phyloP scores from a whole-genome alignment of 2,888 invertebrate species.

The Pecten maximus region DNA sequence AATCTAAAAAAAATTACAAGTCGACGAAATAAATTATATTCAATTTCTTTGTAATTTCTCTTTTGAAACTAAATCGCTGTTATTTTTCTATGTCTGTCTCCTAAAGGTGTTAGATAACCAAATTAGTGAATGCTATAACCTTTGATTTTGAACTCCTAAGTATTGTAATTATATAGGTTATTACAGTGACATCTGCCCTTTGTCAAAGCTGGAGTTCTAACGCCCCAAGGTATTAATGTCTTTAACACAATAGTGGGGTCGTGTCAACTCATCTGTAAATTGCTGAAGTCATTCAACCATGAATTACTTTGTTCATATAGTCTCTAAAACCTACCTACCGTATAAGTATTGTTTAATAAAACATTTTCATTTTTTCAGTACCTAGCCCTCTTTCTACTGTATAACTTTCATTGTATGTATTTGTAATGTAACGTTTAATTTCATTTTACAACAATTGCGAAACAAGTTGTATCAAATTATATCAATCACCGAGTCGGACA shows the following conservation, averaged over 20 bases:
- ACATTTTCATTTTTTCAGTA: no score
- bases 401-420: no score
- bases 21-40: no score
- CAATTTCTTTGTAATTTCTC: not conserved
- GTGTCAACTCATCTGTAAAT: not conserved
- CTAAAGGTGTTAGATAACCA: not conserved
- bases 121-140: not conserved
- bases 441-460: no score
- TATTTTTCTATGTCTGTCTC: not conserved
- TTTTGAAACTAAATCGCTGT: not conserved
- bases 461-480: no score
- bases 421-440: no score
- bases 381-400: no score
- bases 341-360: no score
- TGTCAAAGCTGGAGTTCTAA: not conserved
- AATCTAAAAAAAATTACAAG: no score
- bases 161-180: not conserved
- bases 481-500: no score
- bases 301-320: not conserved
- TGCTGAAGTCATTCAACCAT: not conserved
- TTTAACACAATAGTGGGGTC: not conserved
- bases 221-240: not conserved
- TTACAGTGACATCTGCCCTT: constrained; percentile 20
- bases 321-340: not conserved
- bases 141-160: not conserved